phyloP scores from a whole-genome alignment of 2,888 invertebrate species.

The Caenorhabditis plicata region DNA sequence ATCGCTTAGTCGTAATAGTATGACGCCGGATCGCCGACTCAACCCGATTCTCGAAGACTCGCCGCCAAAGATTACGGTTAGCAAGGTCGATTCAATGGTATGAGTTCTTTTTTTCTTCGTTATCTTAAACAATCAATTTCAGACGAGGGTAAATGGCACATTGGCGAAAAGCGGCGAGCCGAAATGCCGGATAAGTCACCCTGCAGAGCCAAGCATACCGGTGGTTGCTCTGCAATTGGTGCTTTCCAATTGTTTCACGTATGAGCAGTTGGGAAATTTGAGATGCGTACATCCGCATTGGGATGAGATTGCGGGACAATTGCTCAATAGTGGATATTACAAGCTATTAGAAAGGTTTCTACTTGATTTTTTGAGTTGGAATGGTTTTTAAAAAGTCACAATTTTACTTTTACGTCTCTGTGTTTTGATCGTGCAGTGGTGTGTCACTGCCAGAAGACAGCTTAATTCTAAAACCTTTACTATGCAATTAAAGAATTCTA shows the following conservation, averaged over 20 bases:
- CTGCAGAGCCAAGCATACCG: slow-evolving; percentile 26
- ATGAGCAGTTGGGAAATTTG: slow-evolving; percentile 46
- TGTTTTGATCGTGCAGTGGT: too few species aligned
- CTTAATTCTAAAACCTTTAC: too few species aligned
- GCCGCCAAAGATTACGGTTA: slow-evolving; percentile 13
- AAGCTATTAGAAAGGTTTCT: slow-evolving; percentile 42
- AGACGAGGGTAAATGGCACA: not conserved
- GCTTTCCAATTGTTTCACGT: slow-evolving; percentile 48
- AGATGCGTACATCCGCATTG: slow-evolving; percentile 62
- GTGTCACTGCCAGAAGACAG: too few species aligned
- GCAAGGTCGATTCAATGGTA: not conserved
- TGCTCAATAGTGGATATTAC: slow-evolving; percentile 60
- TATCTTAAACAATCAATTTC: too few species aligned
- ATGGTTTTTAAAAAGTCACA: not conserved
- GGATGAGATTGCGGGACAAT: slow-evolving; percentile 63
- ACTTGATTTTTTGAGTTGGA: not conserved
- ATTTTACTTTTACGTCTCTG: too few species aligned
- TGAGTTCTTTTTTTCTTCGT: slow-evolving; percentile 1
- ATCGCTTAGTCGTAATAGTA: slow-evolving; percentile 31
- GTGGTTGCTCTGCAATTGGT: slow-evolving; percentile 50
- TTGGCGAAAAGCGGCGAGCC: not conserved
- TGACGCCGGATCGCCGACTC: slow-evolving; percentile 40
- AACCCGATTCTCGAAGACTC: slow-evolving; percentile 44
- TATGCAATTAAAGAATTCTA: too few species aligned
- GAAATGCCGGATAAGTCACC: slow-evolving; percentile 20